Evolutionary conservation across 2,888 invertebrate species (phyloP), one percentile per base, ranked within the genome.

Genomic region (Lasius platythorax): DNA sequence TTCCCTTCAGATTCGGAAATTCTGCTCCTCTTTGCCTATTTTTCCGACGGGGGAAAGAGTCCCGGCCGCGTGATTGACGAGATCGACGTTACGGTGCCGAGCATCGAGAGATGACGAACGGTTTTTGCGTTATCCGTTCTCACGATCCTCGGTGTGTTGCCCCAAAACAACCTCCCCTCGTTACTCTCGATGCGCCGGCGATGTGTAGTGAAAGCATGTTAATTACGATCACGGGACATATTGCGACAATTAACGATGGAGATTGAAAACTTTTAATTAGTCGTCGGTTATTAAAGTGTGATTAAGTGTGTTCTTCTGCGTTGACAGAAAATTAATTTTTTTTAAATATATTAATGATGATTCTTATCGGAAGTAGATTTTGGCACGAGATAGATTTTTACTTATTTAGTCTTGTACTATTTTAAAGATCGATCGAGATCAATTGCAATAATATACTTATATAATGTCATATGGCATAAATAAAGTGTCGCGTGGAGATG

Each of bases 51-150:
- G n/a, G 33, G 64, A 75, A 64, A 46, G 43, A 8, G 28, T 37
- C 28, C 37, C 28, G 33, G 50, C 33, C 46, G 28, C 53, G 75
- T 84, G 91, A 91, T 90, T 84, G 89, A 91, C 90, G 86, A 85
- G 86, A 90, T 84, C 84, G 86, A 87, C 85, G 83, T 87, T 74
- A 82, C 75, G 83, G 50, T 58, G 53, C 70, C 53, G 61, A 30
- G 43, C 53, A 68, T 46, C 82, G 75, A 87, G 88, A 90, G 89
- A 90, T 90, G 91, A 90, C 86, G 84, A 86, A 90, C 86, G 89
- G 82, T 58, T 72, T 84, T 75, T 78, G 82, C 76, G 82, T 68
- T 43, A 18, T 33, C 79, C 70, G 61, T 74, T 15, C 18, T 15
- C 61, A 66, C 43, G 43, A 9, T 33, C 78, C 66, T 46, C 64